Evolutionary conservation across 2,888 invertebrate genomes (phyloP), one percentile per base, ranked within the genome.

Genomic region (Volucella inflata): DNA sequence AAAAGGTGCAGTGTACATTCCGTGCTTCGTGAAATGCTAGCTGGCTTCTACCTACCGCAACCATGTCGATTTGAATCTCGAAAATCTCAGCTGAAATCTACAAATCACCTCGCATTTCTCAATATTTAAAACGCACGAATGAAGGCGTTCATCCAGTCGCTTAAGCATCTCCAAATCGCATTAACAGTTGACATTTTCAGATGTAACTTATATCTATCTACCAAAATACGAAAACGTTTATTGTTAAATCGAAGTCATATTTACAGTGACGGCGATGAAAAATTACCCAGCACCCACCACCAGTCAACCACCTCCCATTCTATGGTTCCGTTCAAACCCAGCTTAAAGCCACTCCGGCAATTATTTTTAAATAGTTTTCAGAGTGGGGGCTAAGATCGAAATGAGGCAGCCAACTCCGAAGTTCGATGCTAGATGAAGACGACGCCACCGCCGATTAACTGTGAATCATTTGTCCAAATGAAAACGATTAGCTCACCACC

Each of bases 381-480:
- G 64, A 48, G 50, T 10, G 44, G 30, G 21, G 62, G 36, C 6
- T 30, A 30, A 72, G 65, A 42, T 10, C n/a, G 1, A n/a, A n/a
- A 48, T 14, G 48, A 48, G 12, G 16, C 38, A 30, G 64, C 64
- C 10, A 11, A 11, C 12, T 17, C 10, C 21, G 30, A 14, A 36
- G 8, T 38, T 55, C 74, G 53, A 2, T 62, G 21, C 10, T 42
- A 40, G 46, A 36, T n/a, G 72, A 65, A n/a, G 65, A 71, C 42
- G 65, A 67, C 62, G 55, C 12, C 30, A 30, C 30, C 57, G 64
- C 44, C 84, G 84, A 80, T 85, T 81, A 85, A 81, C 71, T 85
- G 76, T 81, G 81, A 85, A 68, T 85, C 76, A 85, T 85, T 80
- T 85, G 80, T 85, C 80, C 85, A 80, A 85, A 81, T 81, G 84